Percentiles rank a stretch among this genome's conserved stretches.
These are phyloP conservation scores for Micrastur ruficollis DNA, from an alignment of 2,797 vertebrate species.

Conservation along the genomic window DNA sequence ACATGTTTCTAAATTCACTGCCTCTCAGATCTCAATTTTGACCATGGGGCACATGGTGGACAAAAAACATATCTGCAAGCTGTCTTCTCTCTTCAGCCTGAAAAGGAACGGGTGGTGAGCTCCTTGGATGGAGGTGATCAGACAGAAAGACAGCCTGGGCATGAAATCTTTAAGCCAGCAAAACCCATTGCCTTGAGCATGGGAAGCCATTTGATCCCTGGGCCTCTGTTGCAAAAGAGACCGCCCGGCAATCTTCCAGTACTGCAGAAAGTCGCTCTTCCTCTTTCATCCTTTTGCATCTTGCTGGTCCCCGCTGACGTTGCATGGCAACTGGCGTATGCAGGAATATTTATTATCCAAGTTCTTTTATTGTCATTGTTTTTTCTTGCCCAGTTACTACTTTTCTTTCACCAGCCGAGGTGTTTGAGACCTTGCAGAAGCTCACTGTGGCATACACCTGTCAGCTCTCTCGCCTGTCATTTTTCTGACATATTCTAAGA, in stretches of 20 bases:
- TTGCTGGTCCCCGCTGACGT: not conserved
- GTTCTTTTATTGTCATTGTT: not conserved
- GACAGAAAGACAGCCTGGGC: not conserved
- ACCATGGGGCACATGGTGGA: fast-evolving
- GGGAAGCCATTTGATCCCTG: not conserved
- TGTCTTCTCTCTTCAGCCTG: not conserved
- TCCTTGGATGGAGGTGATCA: not conserved
- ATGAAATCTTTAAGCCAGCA: not conserved
- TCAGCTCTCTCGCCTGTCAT: not conserved
- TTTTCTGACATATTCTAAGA: not conserved
- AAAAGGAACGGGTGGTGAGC: not conserved
- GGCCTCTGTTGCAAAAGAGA: not conserved
- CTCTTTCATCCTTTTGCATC: not conserved
- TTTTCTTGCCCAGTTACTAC: not conserved
- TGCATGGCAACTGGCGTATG: fast-evolving
- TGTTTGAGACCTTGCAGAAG: not conserved
- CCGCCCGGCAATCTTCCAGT: not conserved
- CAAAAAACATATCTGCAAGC: not conserved
- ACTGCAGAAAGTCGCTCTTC: not conserved
- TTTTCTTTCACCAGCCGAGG: not conserved
- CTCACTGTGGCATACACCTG: not conserved
- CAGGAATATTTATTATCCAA: not conserved
- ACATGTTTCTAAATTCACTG: not conserved
- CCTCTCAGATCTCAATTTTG: not conserved
- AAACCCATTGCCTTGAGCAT: not conserved